phyloP scores from a whole-genome alignment of 2,888 invertebrate genomes.

The Pyrrhosoma nymphula region DNA sequence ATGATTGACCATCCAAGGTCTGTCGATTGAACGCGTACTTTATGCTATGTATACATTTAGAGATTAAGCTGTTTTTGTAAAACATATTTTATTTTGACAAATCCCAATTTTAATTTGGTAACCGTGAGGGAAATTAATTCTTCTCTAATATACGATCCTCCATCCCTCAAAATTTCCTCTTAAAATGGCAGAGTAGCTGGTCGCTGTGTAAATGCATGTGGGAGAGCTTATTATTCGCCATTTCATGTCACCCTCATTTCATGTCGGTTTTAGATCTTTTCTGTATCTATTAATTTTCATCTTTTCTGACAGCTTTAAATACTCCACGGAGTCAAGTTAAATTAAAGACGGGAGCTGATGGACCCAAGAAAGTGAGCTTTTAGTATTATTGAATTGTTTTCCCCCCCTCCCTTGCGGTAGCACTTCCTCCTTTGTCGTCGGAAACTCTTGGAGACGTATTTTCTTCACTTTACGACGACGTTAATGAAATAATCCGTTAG shows the following conservation, averaged over 20 bases:
- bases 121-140: too few species aligned
- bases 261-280: background rate
- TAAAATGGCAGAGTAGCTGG: too few species aligned
- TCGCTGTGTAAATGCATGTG: too few species aligned
- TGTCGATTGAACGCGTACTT: too few species aligned
- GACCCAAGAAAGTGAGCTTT: background rate
- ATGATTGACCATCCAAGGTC: too few species aligned
- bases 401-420: background rate
- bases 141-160: too few species aligned
- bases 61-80: too few species aligned
- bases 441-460: background rate
- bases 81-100: too few species aligned
- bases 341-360: background rate
- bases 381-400: constrained; percentile 8
- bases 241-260: background rate
- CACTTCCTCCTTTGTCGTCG: background rate
- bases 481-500: background rate
- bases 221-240: too few species aligned
- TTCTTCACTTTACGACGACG: background rate
- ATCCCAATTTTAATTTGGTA: too few species aligned
- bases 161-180: too few species aligned
- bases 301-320: background rate
- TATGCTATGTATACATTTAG: too few species aligned
- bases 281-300: background rate
- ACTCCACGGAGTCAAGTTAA: background rate